phyloP scores from a whole-genome alignment of 2,113 vertebrate species.

The Phainopepla nitens region DNA sequence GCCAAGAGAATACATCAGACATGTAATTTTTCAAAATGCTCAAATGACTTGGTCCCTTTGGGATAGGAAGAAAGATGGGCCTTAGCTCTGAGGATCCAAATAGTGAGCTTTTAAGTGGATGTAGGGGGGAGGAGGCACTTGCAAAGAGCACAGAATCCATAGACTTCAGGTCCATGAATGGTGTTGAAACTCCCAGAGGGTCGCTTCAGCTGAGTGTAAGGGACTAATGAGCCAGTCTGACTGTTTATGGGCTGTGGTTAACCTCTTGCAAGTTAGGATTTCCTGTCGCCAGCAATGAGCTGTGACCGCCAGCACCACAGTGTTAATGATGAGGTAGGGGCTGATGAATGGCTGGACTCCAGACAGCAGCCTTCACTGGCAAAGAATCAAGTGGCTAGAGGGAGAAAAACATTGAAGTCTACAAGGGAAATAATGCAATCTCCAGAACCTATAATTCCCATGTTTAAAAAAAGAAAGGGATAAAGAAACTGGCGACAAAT shows the following conservation, averaged over 20 bases:
- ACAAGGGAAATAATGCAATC: conserved; percentile 68
- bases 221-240: conserved; percentile 56
- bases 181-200: conserved; percentile 40
- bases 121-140: not conserved
- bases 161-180: not conserved
- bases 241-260: conserved; percentile 64
- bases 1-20: not conserved
- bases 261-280: conserved; percentile 65
- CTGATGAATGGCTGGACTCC: conserved; percentile 66
- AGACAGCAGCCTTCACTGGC: conserved; percentile 67
- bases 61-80: not conserved
- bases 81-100: not conserved
- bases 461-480: conserved; percentile 65
- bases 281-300: conserved; percentile 65
- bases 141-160: not conserved
- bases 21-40: not conserved
- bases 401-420: conserved; percentile 64
- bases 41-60: not conserved
- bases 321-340: conserved; percentile 56
- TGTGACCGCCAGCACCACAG: conserved; percentile 62
- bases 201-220: conserved; percentile 17
- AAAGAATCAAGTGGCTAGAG: conserved; percentile 54
- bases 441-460: conserved; percentile 74
- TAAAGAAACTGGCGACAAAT: conserved; percentile 59
- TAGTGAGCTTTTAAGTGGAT: not conserved